Base-by-base conservation (phyloP, 2,888 invertebrate genomes). In the Nesidiocoris tenuis region DNA sequence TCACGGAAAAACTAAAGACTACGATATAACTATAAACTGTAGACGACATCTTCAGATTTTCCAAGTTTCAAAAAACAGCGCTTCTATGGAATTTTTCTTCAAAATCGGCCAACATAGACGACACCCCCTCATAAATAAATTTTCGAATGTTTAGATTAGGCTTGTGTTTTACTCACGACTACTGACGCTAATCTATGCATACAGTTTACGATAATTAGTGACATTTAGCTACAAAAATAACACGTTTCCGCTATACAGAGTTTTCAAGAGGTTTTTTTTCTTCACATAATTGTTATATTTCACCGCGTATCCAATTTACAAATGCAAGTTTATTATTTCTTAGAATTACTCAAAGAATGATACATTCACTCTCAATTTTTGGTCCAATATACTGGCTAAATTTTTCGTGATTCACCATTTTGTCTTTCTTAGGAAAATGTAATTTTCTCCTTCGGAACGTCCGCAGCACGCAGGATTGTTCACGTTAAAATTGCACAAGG, bases 141-240 rank as follows among this genome's bases (percentile, higher is more conserved):
- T n/a, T n/a, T n/a, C n/a, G n/a, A n/a, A n/a, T n/a, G n/a, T n/a
- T n/a, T n/a, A n/a, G n/a, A n/a, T n/a, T 61, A 61, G 61, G 61
- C 61, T 21, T 19, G 22, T 21, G 61, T 61, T 22, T n/a, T 22
- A 61, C 22, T 21, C 61, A 61, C 22, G 19, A 16, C 22, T 61
- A 21, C 22, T n/a, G 21, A 61, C n/a, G n/a, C n/a, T 39, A 39
- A 7, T 39, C 39, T 39, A 39, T 12, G 39, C 3, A 39, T 39
- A 39, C 17, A 24, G 23, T 25, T 24, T 24, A 24, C 65, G 59
- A 75, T 63, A n/a, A 71, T 55, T 63, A 72, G 74, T 76, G 76
- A 77, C 74, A 71, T 55, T 72, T 55, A 76, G 63, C 77, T 77
- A 77, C 77, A 77, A 77, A 77, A 77, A 77, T 77, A 77, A 76